Base-by-base conservation (phyloP, 1,140 invertebrate genomes). In the Pseudomyrmex dendroicus region DNA sequence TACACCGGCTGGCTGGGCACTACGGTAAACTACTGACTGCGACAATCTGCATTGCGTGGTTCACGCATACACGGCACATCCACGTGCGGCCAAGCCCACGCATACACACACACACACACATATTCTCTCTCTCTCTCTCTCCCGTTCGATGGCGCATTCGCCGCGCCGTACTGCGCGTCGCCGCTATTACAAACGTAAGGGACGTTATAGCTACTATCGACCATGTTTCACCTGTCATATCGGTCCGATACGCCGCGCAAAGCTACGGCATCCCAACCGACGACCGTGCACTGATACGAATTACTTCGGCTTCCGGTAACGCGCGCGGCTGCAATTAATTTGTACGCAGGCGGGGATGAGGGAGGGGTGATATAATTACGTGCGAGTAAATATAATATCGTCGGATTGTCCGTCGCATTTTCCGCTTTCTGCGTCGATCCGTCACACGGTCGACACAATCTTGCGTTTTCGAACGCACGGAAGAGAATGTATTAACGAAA, bases 191-290 rank as follows among this genome's bases (percentile, higher is more conserved):
- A 80, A 59, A 72, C 76, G 66, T 80, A 80, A 80, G 76, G 76
- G 76, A 80, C 50, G 13, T 13, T 52, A 70, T 54, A 12, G 22
- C 76, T 72, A 54, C 66, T 72, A 72, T 72, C 76, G 66, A 80
- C 76, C 76, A 80, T 72, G 76, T 80, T 80, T 59, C 76, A 80
- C 54, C 76, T 70, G 76, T 80, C 76, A 80, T 59, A 80, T 70
- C 46, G 76, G 76, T n/a, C 76, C 66, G 76, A 80, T 80, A 80
- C 56, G 76, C 76, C 56, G 76, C 76, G 64, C 76, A 59, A n/a
- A 70, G 46, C 66, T 70, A 72, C 66, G 66, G 52, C 64, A 70
- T 54, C 61, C 73, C 44, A 64, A 57, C 76, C 76, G 76, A 72
- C 76, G 76, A 48, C 54, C 76, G 44, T 70, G 66, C 64, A 48